A percentile compares a stretch with the other conserved stretches of the same genome.
phyloP scores from a whole-genome alignment of 2,888 invertebrate genomes.

The Ormyrus nitidulus region DNA sequence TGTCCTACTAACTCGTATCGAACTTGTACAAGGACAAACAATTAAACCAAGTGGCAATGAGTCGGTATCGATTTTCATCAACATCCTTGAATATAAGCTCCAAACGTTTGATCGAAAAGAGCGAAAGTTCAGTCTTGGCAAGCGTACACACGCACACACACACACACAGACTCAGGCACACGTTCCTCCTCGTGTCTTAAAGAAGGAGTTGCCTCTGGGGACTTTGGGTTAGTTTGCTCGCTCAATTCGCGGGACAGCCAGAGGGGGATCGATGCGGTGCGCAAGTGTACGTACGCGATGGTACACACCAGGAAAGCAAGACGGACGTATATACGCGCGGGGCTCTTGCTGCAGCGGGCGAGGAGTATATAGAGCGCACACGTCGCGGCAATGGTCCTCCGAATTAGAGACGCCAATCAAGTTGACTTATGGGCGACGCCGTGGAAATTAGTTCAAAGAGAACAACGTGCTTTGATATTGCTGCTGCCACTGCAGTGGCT shows the following conservation, averaged over 20 bases:
- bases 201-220: no score
- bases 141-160: background rate
- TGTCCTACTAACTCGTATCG: no score
- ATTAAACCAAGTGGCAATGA: no score
- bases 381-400: conserved; percentile 52
- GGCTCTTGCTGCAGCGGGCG: background rate
- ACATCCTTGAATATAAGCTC: no score
- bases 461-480: conserved; percentile 57
- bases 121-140: background rate
- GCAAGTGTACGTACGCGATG: conserved; percentile 11
- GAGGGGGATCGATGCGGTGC: conserved; percentile 41
- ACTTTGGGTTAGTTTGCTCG: background rate
- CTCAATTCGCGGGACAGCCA: conserved; percentile 28
- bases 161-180: background rate
- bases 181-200: no score
- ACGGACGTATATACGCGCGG: background rate
- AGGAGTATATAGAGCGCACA: background rate
- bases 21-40: no score
- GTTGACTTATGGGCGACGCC: conserved; percentile 63
- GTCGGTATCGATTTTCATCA: no score
- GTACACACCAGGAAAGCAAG: conserved; percentile 13
- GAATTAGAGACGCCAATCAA: conserved; percentile 65
- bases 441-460: conserved; percentile 64
- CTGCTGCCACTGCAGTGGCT: conserved; percentile 18
- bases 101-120: no score